These are phyloP conservation scores for Cryptus armator DNA, from an alignment of 2,888 invertebrate species.

Conservation along the genomic window DNA sequence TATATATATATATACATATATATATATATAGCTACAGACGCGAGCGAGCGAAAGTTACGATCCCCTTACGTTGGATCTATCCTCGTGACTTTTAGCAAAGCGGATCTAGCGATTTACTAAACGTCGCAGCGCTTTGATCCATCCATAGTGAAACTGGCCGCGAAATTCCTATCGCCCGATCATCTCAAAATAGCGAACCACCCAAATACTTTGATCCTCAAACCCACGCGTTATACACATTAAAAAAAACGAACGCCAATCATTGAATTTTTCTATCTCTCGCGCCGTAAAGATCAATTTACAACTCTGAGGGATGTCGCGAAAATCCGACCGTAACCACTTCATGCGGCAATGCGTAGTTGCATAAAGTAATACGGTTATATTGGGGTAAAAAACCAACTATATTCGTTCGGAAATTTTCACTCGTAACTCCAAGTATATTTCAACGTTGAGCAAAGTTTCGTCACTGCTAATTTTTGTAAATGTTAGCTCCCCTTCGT, in stretches of 20 bases:
- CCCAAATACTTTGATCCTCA: conserved; percentile 60
- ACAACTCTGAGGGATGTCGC: conserved; percentile 21
- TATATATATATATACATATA: conserved; percentile 4
- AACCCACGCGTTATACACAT: conserved; percentile 47
- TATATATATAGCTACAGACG: not conserved
- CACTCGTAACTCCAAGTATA: not conserved
- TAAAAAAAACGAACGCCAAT: not conserved
- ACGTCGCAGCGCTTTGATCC: conserved; percentile 58
- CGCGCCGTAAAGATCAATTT: conserved; percentile 49
- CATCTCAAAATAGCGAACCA: conserved; percentile 59
- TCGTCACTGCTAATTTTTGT: conserved; percentile 41
- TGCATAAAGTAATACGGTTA: not conserved
- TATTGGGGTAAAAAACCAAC: not conserved
- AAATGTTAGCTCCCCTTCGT: conserved; percentile 6
- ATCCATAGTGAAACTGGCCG: conserved; percentile 45
- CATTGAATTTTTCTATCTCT: not conserved
- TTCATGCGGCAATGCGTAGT: not conserved
- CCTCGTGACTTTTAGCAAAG: conserved; percentile 65
- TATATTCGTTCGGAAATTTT: conserved; percentile 30
- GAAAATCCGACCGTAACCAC: not conserved
- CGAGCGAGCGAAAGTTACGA: conserved; percentile 50
- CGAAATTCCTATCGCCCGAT: conserved; percentile 43
- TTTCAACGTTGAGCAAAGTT: conserved; percentile 18
- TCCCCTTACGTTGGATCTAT: conserved; percentile 62
- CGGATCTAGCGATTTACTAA: conserved; percentile 50